A percentile compares a stretch with the other conserved stretches of the same genome.
These are phyloP conservation scores for Drosophila atripex DNA, from an alignment of 2,888 invertebrate genomes.

Conservation along the genomic window DNA sequence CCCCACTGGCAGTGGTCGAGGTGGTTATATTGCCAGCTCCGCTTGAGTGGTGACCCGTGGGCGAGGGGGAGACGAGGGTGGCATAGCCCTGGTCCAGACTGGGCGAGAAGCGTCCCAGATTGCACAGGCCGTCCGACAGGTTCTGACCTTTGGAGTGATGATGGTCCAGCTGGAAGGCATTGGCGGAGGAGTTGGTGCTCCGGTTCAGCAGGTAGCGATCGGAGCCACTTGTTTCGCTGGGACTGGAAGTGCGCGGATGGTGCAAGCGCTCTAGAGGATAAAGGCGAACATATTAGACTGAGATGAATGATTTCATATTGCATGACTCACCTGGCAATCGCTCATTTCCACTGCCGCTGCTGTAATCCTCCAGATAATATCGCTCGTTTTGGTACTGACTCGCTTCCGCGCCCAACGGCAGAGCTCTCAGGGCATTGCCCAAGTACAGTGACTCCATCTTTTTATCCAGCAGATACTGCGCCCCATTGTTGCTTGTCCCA, in stretches of 20 bases:
- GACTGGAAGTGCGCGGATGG: constrained; percentile 81
- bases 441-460: constrained; percentile 83
- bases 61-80: constrained; percentile 88
- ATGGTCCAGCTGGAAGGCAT: constrained; percentile 81
- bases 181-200: constrained; percentile 81
- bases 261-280: constrained; percentile 76
- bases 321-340: constrained; percentile 74
- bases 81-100: constrained; percentile 93
- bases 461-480: constrained; percentile 83
- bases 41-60: constrained; percentile 81
- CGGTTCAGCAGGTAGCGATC: constrained; percentile 83
- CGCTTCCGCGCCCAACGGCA: constrained; percentile 82
- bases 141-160: constrained; percentile 83
- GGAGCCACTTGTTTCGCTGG: constrained; percentile 84
- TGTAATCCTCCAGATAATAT: constrained; percentile 83
- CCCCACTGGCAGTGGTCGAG: constrained; percentile 82
- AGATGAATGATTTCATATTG: background rate
- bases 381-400: constrained; percentile 83
- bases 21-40: constrained; percentile 45
- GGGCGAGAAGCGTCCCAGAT: constrained; percentile 86
- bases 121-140: constrained; percentile 82
- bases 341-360: constrained; percentile 80
- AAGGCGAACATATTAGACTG: background rate
- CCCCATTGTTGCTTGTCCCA: constrained; percentile 55
- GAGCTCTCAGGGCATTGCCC: constrained; percentile 81